phyloP scores from a whole-genome alignment of 2,888 invertebrate genomes.

The Pecten maximus region DNA sequence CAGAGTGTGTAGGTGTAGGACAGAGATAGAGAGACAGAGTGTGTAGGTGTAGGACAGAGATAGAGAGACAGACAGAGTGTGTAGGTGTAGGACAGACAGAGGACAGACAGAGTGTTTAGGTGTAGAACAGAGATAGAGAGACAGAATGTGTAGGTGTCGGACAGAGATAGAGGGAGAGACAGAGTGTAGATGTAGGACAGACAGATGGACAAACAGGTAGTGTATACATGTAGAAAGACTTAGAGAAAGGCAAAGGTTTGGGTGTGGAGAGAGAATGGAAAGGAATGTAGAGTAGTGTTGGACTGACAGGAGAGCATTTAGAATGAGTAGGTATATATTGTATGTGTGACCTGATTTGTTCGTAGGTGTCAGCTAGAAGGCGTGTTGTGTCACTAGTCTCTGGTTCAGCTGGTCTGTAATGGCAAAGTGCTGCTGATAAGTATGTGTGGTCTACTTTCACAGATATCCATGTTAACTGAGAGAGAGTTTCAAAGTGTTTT shows the following conservation, averaged over 20 bases:
- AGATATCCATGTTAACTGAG: neutral
- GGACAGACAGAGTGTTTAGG: neutral
- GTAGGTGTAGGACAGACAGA: neutral
- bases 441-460: neutral
- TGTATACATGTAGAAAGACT: too few species aligned
- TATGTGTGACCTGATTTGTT: conserved; percentile 22
- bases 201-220: too few species aligned
- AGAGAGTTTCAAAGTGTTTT: too few species aligned
- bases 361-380: conserved; percentile 9
- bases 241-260: too few species aligned
- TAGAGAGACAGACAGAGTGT: neutral
- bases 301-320: too few species aligned
- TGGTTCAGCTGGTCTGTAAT: neutral
- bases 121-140: too few species aligned
- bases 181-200: neutral
- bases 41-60: neutral
- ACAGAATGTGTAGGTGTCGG: neutral
- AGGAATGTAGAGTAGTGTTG: too few species aligned
- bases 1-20: neutral
- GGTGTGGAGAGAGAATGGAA: too few species aligned
- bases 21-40: neutral
- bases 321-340: neutral
- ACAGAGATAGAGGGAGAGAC: neutral
- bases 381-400: neutral
- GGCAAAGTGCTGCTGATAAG: conserved; percentile 2